A percentile compares a stretch with the other conserved stretches of the same genome.
phyloP scores from a whole-genome alignment of 2,888 invertebrate genomes.

The Drosophila borealis region DNA sequence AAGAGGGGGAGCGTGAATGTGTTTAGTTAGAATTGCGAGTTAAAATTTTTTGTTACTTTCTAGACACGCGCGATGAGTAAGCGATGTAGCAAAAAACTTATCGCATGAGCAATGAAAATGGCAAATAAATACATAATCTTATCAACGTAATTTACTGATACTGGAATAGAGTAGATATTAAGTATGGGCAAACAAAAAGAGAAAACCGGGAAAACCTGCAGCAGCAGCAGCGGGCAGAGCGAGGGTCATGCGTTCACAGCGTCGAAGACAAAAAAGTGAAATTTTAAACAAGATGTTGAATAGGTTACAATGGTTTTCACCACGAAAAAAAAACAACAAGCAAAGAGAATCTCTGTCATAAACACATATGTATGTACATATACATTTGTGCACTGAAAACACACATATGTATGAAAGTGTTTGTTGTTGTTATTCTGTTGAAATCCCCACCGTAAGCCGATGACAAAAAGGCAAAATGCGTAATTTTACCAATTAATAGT shows the following conservation, averaged over 20 bases:
- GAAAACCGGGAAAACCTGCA: constrained; percentile 48
- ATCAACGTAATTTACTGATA: constrained; percentile 44
- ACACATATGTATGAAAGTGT: background rate
- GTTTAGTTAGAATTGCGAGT: constrained; percentile 18
- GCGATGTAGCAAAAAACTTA: constrained; percentile 19
- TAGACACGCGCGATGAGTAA: constrained; percentile 56
- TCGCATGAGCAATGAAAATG: constrained; percentile 32
- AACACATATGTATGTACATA: constrained; percentile 2
- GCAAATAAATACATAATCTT: constrained; percentile 43
- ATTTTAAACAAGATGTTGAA: constrained; percentile 54
- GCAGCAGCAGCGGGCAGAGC: constrained; percentile 14
- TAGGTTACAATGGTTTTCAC: constrained; percentile 39
- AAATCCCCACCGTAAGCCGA: constrained; percentile 17
- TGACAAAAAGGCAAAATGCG: constrained; percentile 34
- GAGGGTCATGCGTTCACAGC: constrained; percentile 34
- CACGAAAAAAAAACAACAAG: constrained; percentile 9
- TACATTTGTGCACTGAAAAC: background rate
- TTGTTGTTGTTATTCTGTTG: constrained; percentile 27
- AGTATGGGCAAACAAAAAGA: constrained; percentile 24
- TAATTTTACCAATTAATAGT: constrained; percentile 42
- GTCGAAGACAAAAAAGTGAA: constrained; percentile 66
- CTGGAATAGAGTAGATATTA: constrained; percentile 6
- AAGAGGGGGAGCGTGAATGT: background rate
- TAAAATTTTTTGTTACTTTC: constrained; percentile 11
- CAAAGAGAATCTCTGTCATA: constrained; percentile 27